A percentile compares a stretch with the other conserved stretches of the same genome.
Conservation (phyloP, 2,888 invertebrate genomes). For the Chloroclysta siterata region DNA sequence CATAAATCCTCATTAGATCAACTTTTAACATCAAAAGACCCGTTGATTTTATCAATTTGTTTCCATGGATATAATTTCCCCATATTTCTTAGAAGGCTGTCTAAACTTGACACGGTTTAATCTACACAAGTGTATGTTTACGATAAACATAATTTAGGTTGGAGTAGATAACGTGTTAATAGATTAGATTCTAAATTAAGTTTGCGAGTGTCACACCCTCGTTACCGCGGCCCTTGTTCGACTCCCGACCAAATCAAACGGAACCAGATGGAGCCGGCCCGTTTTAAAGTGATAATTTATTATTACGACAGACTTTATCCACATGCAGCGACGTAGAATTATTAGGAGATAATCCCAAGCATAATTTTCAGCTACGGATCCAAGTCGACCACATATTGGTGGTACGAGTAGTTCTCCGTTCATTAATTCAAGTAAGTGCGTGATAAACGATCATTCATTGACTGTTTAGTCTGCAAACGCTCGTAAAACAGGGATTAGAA, state of each 20-base stretch:
- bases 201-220: constrained; percentile 68
- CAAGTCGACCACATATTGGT: constrained; percentile 29
- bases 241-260: constrained; percentile 46
- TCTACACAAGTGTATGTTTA: constrained; percentile 41
- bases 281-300: constrained; percentile 61
- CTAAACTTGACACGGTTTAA: constrained; percentile 38
- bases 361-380: constrained; percentile 45
- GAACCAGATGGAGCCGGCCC: constrained; percentile 52
- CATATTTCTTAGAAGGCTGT: constrained; percentile 33
- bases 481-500: constrained; percentile 29
- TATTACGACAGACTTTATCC: constrained; percentile 52
- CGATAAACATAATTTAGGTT: constrained; percentile 50
- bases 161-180: constrained; percentile 60
- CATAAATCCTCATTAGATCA: constrained; percentile 59
- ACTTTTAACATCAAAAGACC: constrained; percentile 41
- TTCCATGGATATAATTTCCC: constrained; percentile 31
- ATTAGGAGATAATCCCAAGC: constrained; percentile 54
- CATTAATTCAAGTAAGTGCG: constrained; percentile 35
- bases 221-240: constrained; percentile 48
- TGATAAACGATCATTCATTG: constrained; percentile 33
- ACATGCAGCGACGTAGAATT: constrained; percentile 54
- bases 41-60: constrained; percentile 35
- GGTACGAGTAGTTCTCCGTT: constrained; percentile 12
- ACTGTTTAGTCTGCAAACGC: constrained; percentile 34
- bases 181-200: constrained; percentile 66